Base-by-base conservation (phyloP, 2,113 vertebrate species). In the Pedionomus torquatus region DNA sequence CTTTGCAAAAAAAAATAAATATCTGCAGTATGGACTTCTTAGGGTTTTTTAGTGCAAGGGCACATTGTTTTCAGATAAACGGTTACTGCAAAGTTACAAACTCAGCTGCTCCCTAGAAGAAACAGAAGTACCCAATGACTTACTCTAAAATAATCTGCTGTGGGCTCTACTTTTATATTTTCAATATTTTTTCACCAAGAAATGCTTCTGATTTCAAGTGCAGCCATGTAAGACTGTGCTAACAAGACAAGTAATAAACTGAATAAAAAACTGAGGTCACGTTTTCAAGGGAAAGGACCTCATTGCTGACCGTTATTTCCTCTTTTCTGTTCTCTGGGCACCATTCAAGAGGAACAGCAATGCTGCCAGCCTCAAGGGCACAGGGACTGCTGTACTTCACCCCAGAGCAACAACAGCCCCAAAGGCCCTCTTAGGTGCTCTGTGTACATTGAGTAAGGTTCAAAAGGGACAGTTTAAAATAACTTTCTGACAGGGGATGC, bases 381-480 rank as follows among this genome's bases (percentile, higher is more conserved):
- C 0, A 0, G 39, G 69, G 10, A 35, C 21, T 58, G 60, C 46
- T 78, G 46, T 24, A 13, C 17, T 39, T 35, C 19, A 26, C 3
- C 24, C 26, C 5, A 4, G 43, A 37, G 10, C 5, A 68, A 14
- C 0, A 0, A 16, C 57, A 71, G 76, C 26, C 48, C 35, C 60
- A 20, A 14, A 41, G 37, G 7, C 15, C 26, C 10, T 26, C 43
- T 60, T 57, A 28, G 37, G 6, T 21, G n/a, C 51, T 66, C 17
- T 1, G 0, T 13, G 35, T 25, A 11, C 2, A 0, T 31, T 1
- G 0, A 28, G 24, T 18, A 71, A 58, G 9, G 35, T 14, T 92
- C 87, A 48, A 74, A 70, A 68, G 1, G 25, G 51, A 17, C 49
- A 58, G 44, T 6, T 57, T 64, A 49, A 39, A 89, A 76, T 3